Base-by-base conservation (phyloP, 92 coral and sea anemone species). In the Parazoanthus atlanticus region DNA sequence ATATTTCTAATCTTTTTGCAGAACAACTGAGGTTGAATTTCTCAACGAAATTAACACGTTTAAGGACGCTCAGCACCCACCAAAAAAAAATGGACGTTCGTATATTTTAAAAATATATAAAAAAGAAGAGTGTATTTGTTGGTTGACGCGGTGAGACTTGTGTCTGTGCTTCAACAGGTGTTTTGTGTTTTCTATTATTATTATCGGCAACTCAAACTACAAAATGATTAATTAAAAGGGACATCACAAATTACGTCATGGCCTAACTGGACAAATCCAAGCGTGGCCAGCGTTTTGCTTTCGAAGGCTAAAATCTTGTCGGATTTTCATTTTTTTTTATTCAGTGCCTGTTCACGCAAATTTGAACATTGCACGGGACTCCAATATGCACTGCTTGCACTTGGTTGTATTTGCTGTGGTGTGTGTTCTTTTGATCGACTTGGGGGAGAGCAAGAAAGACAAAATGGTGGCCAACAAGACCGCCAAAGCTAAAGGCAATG, bases 211-310 rank as follows among this genome's bases (percentile, higher is more conserved):
- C 65, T 15, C 21, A 21, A 56, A 21, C 19, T 56, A 36, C 75
- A 65, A 65, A 65, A 82, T 82, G 76, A 38, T 82, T 82, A 66
- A 82, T 82, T 82, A 32, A 82, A 65, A 82, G 34, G 74, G 33
- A 64, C 31, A 65, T 17, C 29, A 16, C 28, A 17, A 67, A 84
- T 84, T 84, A 84, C 87, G 87, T 84, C 87, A 84, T 84, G 76
- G 67, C 28, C 38, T 41, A 29, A 40, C 66, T 7, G 40, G 67
- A 30, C 30, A 30, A 70, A 70, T 43, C 46, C 49, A 69, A 69
- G 64, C 29, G 78, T 32, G 77, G n/a, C 17, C 31, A 65, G 31
- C 69, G 69, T 71, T 31, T 29, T 70, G 64, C 78, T 70, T 70
- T 84, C 64, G 41, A 28, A 29, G 46, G 47, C 29, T 19, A 33